Percentiles rank a stretch among this genome's conserved stretches.
Evolutionary conservation across 1,140 invertebrate species (phyloP).

Genomic region (Drosophila bocqueti): DNA sequence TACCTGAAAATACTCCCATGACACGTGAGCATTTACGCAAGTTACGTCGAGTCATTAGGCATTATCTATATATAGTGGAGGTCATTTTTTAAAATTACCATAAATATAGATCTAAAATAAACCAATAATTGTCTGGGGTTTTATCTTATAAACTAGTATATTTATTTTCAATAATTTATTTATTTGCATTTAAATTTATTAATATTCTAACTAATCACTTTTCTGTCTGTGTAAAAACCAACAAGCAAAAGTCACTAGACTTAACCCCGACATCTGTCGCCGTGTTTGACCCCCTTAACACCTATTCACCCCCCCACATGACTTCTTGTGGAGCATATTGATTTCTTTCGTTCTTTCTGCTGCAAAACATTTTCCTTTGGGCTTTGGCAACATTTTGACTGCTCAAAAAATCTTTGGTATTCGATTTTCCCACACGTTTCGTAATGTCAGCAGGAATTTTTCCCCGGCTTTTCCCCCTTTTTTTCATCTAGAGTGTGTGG

Average conservation of each 20-base stretch:
- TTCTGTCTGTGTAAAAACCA: not conserved
- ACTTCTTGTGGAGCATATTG: slow-evolving; percentile 24
- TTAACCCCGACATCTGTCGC: slow-evolving; percentile 39
- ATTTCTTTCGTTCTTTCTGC: slow-evolving; percentile 38
- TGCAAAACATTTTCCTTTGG: slow-evolving; percentile 28
- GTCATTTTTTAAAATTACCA: no score
- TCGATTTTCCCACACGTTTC: slow-evolving; percentile 51
- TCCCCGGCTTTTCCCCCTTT: not conserved
- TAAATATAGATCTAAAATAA: not conserved
- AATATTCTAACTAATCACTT: not conserved
- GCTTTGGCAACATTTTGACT: slow-evolving; percentile 47
- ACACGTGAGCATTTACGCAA: slow-evolving; percentile 41
- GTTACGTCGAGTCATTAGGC: slow-evolving; percentile 1
- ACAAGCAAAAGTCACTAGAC: slow-evolving; percentile 10
- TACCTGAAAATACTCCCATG: slow-evolving; percentile 28
- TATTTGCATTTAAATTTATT: not conserved
- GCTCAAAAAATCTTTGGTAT: slow-evolving; percentile 20
- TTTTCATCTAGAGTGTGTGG: slow-evolving; percentile 38
- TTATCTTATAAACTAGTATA: not conserved
- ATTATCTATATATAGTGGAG: not conserved
- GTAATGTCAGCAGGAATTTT: slow-evolving; percentile 58
- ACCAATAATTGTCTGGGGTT: not conserved
- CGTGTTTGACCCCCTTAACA: slow-evolving; percentile 18
- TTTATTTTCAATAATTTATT: not conserved
- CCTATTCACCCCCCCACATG: not conserved